Evolutionary conservation across 2,888 invertebrate genomes (phyloP).

Genomic region (Apocheima hispidaria): DNA sequence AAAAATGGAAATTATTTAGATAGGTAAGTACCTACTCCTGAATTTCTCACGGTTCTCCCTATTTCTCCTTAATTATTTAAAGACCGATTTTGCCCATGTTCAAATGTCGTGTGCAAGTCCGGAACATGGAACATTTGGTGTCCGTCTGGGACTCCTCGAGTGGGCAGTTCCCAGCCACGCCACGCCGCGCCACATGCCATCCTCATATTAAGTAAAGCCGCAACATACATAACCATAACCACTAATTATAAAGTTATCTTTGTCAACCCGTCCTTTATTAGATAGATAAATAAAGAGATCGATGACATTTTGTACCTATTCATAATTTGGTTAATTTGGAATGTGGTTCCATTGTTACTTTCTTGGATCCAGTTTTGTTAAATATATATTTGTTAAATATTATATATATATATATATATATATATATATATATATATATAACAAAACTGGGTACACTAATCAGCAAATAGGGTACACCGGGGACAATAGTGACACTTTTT

Average conservation of each 20-base stretch:
- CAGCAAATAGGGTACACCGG: no score
- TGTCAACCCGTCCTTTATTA: conserved; percentile 62
- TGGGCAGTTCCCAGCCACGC: conserved; percentile 62
- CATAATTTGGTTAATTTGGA: no score
- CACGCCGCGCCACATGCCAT: conserved; percentile 67
- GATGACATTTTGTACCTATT: background rate
- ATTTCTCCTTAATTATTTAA: conserved; percentile 7
- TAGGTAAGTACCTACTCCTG: background rate
- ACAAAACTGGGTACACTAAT: no score
- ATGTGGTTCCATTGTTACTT: background rate
- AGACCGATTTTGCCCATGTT: conserved; percentile 8
- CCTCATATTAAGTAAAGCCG: conserved; percentile 63
- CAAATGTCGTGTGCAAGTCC: conserved; percentile 55
- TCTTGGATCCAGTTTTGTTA: background rate
- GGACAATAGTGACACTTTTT: no score
- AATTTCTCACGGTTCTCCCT: conserved; percentile 17
- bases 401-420: no score
- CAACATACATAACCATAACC: conserved; percentile 67
- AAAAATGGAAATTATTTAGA: no score
- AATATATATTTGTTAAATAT: no score
- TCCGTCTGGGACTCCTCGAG: conserved; percentile 62
- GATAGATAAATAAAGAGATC: background rate
- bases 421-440: no score
- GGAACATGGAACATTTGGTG: conserved; percentile 67
- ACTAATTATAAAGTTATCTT: conserved; percentile 72